Evolutionary conservation across 2,888 invertebrate genomes (phyloP), one percentile per base, ranked within the genome.

Genomic region (Sussaba pulchella): DNA sequence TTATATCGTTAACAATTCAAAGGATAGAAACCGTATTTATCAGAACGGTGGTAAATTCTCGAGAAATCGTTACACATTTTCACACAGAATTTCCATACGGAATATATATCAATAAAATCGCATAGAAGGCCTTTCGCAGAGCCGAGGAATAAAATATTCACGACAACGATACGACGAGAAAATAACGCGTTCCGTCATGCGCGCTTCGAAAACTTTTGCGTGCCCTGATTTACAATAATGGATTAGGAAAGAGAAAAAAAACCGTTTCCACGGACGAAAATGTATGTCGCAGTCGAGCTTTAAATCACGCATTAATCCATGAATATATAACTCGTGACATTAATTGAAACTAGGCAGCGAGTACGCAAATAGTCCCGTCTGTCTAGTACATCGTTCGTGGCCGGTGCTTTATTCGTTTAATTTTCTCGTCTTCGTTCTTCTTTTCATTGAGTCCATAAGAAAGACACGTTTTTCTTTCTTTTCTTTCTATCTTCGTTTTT

Each of bases 321-420:
- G 72, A 63, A 76, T 69, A 76, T 72, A 77, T 67, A 64, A 26
- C 43, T 31, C 66, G 63, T 81, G 81, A 81, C 73, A 77, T 78
- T 78, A 81, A 81, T 81, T 81, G 73, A 70, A 81, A 78, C 59
- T 81, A 78, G 81, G 81, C 66, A 78, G 78, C 73, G 54, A 24
- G 69, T 47, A 69, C 57, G 64, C 14, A 70, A 73, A 70, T 74
- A 74, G 69, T 50, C 19, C 39, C 73, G 69, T 67, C 14, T 52
- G 36, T 43, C 39, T 39, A 52, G 63, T 24, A 36, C 26, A 63
- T 64, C 81, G 64, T 76, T 54, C 36, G 31, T 71, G 52, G n/a
- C 9, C 67, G 31, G 6, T 63, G 47, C 39, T 54, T 64, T n/a
- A n/a, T n/a, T n/a, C n/a, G n/a, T n/a, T n/a, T n/a, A n/a, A n/a